Conservation (phyloP, 2,888 invertebrate genomes). For the Amphipoea lucens region DNA sequence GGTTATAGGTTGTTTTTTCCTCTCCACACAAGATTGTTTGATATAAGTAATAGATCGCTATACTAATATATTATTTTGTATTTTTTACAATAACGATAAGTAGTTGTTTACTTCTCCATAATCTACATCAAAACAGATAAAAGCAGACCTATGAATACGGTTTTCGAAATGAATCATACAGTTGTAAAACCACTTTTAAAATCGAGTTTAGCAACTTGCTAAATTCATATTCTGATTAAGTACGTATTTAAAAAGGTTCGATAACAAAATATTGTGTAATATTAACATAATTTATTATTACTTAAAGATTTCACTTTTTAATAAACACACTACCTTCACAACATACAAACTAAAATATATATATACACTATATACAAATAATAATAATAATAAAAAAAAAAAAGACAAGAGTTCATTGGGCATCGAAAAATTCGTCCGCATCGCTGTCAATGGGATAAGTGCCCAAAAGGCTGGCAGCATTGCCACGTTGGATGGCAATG, state of each 20-base stretch:
- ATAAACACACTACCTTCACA: too few species aligned
- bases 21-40: background rate
- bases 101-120: conserved; percentile 10
- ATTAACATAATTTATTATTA: too few species aligned
- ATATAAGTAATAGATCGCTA: background rate
- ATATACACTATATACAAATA: too few species aligned
- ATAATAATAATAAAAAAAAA: too few species aligned
- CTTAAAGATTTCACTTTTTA: too few species aligned
- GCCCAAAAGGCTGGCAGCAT: too few species aligned
- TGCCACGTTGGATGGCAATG: too few species aligned
- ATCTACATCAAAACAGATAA: background rate
- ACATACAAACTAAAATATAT: too few species aligned
- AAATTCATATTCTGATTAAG: conserved; percentile 13
- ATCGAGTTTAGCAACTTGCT: conserved; percentile 28
- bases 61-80: background rate
- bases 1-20: background rate
- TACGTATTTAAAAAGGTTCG: conserved; percentile 9
- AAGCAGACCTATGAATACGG: background rate
- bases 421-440: too few species aligned
- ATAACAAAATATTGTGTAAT: conserved; percentile 33
- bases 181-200: conserved; percentile 23
- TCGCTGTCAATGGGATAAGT: too few species aligned
- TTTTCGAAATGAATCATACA: conserved; percentile 40
- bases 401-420: too few species aligned
- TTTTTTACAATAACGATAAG: background rate